Evolutionary conservation across 92 coral and sea anemone genomes (phyloP), one percentile per base, ranked within the genome.

Genomic region (Epizoanthus scotinus): DNA sequence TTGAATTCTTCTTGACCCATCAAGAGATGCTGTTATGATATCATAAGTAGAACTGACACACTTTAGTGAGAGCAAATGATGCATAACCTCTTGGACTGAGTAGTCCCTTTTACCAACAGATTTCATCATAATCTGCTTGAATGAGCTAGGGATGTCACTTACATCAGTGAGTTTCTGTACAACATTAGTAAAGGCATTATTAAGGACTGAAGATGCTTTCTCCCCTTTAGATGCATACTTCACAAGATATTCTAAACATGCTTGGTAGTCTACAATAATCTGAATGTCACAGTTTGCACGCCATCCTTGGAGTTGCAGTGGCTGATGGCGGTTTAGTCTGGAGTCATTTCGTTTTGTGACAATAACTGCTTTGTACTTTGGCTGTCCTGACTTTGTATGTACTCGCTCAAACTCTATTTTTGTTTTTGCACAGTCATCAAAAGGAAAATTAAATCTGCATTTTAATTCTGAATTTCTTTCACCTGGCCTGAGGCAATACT

Each of bases 11-110:
- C 90, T 60, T 25, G 90, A 82, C 0, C 90, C 84, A 82, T 86
- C 82, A 17, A 82, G 75, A 63, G 81, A 81, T 73, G 80, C 80
- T 12, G 27, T 79, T 49, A 85, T 56, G 8, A 85, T 82, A 61
- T 85, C 88, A 56, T 55, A 55, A 36, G 89, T 49, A 3, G 84
- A 50, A 24, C 71, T 66, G 27, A 66, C 71, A 66, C 71, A 66
- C 34, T 66, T 66, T 7, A 66, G 47, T 18, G 82, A 77, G 47
- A 77, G 70, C 22, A 77, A 77, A 38, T 77, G 73, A 57, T 88
- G 89, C 92, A 88, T 88, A 8, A 85, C 88, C 69, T 88, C 92
- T 85, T 88, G 89, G 25, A 85, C 78, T 62, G 89, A 82, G 63
- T 84, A 84, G 77, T 88, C 91, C 29, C 91, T 79, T 67, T 85